Evolutionary conservation across 2,797 vertebrate species (phyloP).

Genomic region (Pempheris klunzingeri): DNA sequence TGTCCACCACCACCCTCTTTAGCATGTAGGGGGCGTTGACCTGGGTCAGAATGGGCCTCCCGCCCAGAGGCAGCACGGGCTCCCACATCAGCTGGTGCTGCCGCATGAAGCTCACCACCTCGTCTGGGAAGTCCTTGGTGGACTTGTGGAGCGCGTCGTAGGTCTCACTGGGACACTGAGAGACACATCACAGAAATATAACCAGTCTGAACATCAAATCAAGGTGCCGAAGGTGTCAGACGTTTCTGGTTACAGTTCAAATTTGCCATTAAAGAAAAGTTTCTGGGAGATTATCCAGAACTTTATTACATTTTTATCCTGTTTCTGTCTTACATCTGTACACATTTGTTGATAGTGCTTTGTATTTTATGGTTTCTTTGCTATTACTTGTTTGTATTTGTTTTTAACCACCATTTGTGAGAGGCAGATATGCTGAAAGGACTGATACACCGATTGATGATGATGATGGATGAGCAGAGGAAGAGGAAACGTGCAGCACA

Average conservation of each 20-base stretch:
- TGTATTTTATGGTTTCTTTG: too few species aligned
- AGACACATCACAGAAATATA: not conserved
- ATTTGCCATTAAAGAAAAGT: not conserved
- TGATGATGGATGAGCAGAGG: not conserved
- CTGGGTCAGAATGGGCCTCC: slow-evolving; percentile 81
- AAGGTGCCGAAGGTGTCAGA: not conserved
- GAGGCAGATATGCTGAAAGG: not conserved
- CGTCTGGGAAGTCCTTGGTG: slow-evolving; percentile 90
- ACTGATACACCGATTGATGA: not conserved
- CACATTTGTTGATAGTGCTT: too few species aligned
- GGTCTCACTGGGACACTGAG: slow-evolving; percentile 91
- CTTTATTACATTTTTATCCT: too few species aligned
- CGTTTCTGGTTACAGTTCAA: not conserved
- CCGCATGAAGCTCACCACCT: slow-evolving; percentile 91
- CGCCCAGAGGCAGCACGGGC: slow-evolving; percentile 84
- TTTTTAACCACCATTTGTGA: too few species aligned
- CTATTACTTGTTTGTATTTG: too few species aligned
- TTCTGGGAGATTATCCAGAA: too few species aligned
- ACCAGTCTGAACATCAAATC: not conserved
- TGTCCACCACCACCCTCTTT: slow-evolving; percentile 87
- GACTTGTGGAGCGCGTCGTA: slow-evolving; percentile 89
- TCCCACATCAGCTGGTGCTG: slow-evolving; percentile 93
- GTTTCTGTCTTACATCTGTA: too few species aligned
- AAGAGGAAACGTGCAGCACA: too few species aligned
- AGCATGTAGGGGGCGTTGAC: slow-evolving; percentile 81